Base-by-base conservation (phyloP, 2,888 invertebrate species). In the Neria commutata region DNA sequence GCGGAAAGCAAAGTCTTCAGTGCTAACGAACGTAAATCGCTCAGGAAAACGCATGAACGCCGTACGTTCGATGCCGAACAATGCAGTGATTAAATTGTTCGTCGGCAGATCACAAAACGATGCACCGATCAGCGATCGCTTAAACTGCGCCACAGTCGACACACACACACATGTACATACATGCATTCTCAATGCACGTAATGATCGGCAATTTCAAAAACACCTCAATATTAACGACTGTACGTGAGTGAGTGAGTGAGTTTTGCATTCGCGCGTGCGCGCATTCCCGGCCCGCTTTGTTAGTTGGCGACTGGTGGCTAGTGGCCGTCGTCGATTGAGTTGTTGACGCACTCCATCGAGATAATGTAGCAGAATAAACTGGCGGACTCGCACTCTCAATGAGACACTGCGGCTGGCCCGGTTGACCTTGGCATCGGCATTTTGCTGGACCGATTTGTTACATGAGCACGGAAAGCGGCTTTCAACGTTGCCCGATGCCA, bases 131-230 rank as follows among this genome's bases (percentile, higher is more conserved):
- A 68, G 49, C 61, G 34, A 25, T 69, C 58, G 74, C 70, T 68
- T 72, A 64, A 56, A 62, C 60, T 57, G 65, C 66, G 17, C 5
- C 65, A 60, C 54, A 49, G 65, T 53, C 37, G 54, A 54, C 33
- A 56, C 58, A 23, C 60, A 55, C 58, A 23, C 56, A 26, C 19
- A 14, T 16, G 23, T 29, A 53, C 54, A 65, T 40, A 62, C 62
- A 63, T 65, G 54, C 52, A 48, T 59, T 62, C 60, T 48, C 25
- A 25, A 55, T 62, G 47, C 46, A 59, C 63, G 68, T 77, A 75
- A 78, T 77, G 75, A 75, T 76, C 68, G 69, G 77, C 71, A 78
- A 78, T 77, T 77, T 77, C 67, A 72, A 74, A 78, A 78, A 78
- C 77, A 77, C 77, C 76, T 72, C 69, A 69, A 73, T 62, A 69